A percentile compares a stretch with the other conserved stretches of the same genome.
Conservation (phyloP, 2,888 invertebrate species). For the Diadegma fenestrale region DNA sequence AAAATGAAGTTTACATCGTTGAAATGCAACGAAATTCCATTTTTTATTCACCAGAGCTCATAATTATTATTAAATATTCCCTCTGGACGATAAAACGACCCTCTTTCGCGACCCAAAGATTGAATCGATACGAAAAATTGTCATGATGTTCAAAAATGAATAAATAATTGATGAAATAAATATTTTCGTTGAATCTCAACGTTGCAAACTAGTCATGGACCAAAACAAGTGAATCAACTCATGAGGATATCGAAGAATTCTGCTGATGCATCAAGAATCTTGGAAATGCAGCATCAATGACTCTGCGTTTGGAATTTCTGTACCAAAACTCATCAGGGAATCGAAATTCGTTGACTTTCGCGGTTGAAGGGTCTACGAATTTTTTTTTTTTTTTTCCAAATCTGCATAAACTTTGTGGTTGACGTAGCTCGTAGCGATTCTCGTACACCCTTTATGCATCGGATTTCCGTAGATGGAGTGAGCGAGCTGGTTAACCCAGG, state of each 20-base stretch:
- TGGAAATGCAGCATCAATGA: background rate
- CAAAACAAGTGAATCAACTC: background rate
- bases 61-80: too few relatives aligned
- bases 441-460: constrained; percentile 7
- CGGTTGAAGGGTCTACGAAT: background rate
- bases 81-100: too few relatives aligned
- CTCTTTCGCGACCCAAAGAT: too few relatives aligned
- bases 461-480: constrained; percentile 15
- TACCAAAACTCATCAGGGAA: background rate
- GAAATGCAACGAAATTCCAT: too few relatives aligned
- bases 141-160: too few relatives aligned
- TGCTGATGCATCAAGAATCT: background rate
- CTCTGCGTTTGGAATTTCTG: background rate
- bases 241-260: background rate
- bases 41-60: too few relatives aligned
- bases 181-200: too few relatives aligned
- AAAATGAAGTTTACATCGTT: too few relatives aligned
- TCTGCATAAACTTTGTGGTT: background rate
- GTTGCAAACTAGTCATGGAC: too few relatives aligned
- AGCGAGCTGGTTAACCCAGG: constrained; percentile 46
- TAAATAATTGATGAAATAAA: too few relatives aligned
- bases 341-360: background rate
- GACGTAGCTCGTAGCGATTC: background rate
- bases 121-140: too few relatives aligned
- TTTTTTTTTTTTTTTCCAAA: background rate